These are phyloP conservation scores for Protophormia terraenovae DNA, from an alignment of 2,888 invertebrate species.

Conservation along the genomic window DNA sequence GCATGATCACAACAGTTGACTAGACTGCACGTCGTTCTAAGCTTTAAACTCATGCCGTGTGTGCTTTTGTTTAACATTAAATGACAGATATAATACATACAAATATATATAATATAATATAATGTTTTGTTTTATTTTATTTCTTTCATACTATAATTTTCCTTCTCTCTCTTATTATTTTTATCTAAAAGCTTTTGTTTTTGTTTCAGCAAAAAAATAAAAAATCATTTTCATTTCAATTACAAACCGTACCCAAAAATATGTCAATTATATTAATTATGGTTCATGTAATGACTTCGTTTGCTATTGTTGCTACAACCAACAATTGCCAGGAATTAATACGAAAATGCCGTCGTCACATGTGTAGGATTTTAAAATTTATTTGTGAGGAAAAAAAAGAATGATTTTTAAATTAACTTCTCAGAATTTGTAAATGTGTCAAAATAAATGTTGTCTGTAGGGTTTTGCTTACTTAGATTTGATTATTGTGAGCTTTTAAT, in stretches of 20 bases:
- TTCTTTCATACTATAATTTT: neutral
- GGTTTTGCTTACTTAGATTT: constrained; percentile 11
- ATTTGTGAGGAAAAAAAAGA: neutral
- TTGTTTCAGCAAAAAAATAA: constrained; percentile 16
- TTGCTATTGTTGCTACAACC: constrained; percentile 26
- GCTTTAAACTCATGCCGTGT: constrained; percentile 39
- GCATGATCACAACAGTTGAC: constrained; percentile 72
- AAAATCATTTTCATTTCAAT: constrained; percentile 64
- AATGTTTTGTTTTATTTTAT: neutral
- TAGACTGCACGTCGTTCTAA: constrained; percentile 73
- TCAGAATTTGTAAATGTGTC: constrained; percentile 53
- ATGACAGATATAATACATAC: constrained; percentile 21
- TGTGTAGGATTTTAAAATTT: constrained; percentile 57
- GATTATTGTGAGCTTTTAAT: neutral
- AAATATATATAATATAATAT: neutral
- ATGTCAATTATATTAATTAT: constrained; percentile 81
- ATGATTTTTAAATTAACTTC: constrained; percentile 49
- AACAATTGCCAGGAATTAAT: constrained; percentile 41
- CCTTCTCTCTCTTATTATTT: neutral
- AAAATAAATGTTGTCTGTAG: constrained; percentile 25
- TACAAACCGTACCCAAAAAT: constrained; percentile 73
- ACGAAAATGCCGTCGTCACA: constrained; percentile 11
- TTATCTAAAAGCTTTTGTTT: too few species aligned
- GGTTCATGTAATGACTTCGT: constrained; percentile 67
- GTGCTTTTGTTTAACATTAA: constrained; percentile 43